Base-by-base conservation (phyloP, 1,140 invertebrate genomes). In the Aphelenchoides avenae region DNA sequence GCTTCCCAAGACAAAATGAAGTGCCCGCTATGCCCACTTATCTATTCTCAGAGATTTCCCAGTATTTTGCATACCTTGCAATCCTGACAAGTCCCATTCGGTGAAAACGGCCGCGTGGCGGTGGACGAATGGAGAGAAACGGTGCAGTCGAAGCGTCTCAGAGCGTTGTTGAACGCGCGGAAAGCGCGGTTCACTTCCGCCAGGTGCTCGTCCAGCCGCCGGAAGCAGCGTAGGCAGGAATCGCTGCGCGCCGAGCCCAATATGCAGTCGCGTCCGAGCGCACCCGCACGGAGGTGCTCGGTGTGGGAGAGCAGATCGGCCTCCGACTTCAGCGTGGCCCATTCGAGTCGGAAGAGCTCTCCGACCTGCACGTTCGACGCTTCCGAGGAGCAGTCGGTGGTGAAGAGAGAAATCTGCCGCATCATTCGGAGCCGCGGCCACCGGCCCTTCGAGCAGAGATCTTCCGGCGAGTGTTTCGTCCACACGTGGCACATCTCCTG, bases 81-180 rank as follows among this genome's bases (percentile, higher is more conserved):
- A 47, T 70, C 58, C 5, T 56, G 43, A 53, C 72, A 75, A 3
- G 74, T 75, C 15, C 62, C 73, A 54, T 75, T 75, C 1, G 72
- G 72, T n/a, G 74, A 77, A 46, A 77, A 75, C 18, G 73, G 73
- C 39, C 73, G 44, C 24, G 73, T 77, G 11, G 72, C 68, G 20
- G 63, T 65, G 9, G 56, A 49, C 20, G 62, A 72, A 34, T 73
- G 62, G 2, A 71, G 59, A 2, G 71, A 66, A 24, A 73, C 52
- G 11, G 61, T 55, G 51, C 72, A 75, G 57, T 75, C 72, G 57
- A 75, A 75, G 18, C 72, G 67, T 7, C 57, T 41, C 11, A 74
- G 55, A n/a, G 53, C 52, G n/a, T 50, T 33, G 33, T 52, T 41
- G 27, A 71, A 71, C 11, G 64, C 43, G 15, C 40, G 18, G 42